Evolutionary conservation across 2,113 vertebrate genomes (phyloP), one percentile per base, ranked within the genome.

Genomic region (Tachysurus vachellii): DNA sequence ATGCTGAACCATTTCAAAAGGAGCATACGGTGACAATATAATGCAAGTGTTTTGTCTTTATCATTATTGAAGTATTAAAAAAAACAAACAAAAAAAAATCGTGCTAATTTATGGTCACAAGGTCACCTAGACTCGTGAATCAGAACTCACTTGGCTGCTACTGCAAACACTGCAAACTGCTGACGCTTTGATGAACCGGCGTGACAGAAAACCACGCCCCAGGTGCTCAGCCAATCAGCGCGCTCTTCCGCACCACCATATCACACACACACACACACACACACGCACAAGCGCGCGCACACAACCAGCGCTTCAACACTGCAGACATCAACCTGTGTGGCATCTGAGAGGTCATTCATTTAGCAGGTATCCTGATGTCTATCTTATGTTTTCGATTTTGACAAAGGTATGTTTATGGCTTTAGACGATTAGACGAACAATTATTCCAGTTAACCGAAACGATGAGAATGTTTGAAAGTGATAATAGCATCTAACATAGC

Each of bases 271-370:
- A 53, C 70, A 54, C 47, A 19, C 47, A 19, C 21, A 81, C 21
- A 75, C 75, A 57, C 68, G 59, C 68, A 28, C 66, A n/a, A 26
- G 42, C 42, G 70, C 70, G 31, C n/a, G n/a, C n/a, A n/a, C n/a
- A n/a, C n/a, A n/a, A n/a, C 31, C 14, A 6, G 28, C 68, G n/a
- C n/a, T 62, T 36, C 64, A n/a, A 47, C 66, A 50, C 62, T n/a
- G 50, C 47, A 42, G 75, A 56, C 23, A 5, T 56, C 16, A 79
- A 6, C 0, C 5, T 21, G 77, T 80, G 77, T 54, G 57, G 36
- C 59, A 85, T 71, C 62, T 59, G 82, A 92, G 91, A 92, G 89
- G 87, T 91, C 92, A 86, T 50, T 84, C 42, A 59, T 62, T 47
- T 80, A 73, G 62, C 56, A 82, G 44, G 16, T 14, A 12, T 79